Conservation (phyloP, 2,888 invertebrate species). For the Drosophila anomalata region DNA sequence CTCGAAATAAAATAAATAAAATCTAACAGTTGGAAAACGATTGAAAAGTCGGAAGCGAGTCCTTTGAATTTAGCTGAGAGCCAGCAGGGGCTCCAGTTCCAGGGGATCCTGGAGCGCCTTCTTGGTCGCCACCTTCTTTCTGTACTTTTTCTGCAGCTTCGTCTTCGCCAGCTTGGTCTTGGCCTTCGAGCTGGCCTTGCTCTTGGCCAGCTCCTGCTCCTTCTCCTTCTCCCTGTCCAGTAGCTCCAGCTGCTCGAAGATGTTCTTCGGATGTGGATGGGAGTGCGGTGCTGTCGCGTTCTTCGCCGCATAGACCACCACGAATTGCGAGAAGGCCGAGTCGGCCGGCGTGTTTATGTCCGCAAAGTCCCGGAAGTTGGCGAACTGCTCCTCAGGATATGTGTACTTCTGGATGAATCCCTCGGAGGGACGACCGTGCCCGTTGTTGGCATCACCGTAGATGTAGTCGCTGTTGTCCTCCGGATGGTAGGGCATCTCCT, state of each 20-base stretch:
- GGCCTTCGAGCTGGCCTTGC: conserved; percentile 84
- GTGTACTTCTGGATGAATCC: conserved; percentile 87
- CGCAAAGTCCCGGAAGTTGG: conserved; percentile 95
- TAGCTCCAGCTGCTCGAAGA: conserved; percentile 91
- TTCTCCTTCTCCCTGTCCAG: conserved; percentile 86
- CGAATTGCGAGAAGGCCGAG: conserved; percentile 91
- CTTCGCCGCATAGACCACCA: conserved; percentile 93
- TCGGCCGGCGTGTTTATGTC: conserved; percentile 94
- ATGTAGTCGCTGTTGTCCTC: conserved; percentile 85
- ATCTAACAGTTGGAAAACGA: conserved; percentile 33
- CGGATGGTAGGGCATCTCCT: conserved; percentile 87
- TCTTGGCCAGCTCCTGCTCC: conserved; percentile 66
- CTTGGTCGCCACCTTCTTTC: conserved; percentile 83
- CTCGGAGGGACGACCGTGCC: conserved; percentile 89
- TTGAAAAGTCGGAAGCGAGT: background rate
- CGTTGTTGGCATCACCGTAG: conserved; percentile 86
- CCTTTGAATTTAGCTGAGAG: conserved; percentile 80
- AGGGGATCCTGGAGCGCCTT: conserved; percentile 15
- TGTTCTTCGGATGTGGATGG: conserved; percentile 89
- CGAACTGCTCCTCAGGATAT: conserved; percentile 92
- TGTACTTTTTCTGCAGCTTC: conserved; percentile 85
- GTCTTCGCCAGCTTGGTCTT: conserved; percentile 87
- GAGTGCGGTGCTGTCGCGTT: conserved; percentile 86
- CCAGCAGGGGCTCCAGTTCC: conserved; percentile 83
- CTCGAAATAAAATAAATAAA: conserved; percentile 49